Evolutionary conservation across 1,140 invertebrate species (phyloP), one percentile per base, ranked within the genome.

Genomic region (Micrasema longulum): DNA sequence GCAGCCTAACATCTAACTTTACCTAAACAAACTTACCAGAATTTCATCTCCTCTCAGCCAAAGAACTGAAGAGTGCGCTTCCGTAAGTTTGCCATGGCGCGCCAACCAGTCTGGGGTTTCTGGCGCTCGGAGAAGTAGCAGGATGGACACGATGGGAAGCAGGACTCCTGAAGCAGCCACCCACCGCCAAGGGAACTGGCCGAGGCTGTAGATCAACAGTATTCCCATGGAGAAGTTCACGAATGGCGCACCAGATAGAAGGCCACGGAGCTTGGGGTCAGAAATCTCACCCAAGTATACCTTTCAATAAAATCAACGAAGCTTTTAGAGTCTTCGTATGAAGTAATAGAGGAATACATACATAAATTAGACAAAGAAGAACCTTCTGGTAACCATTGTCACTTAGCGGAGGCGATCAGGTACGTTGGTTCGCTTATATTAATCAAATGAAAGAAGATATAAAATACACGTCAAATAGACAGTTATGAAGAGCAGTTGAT

Each of bases 61-160:
- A 16, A 87, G 79, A 55, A 93, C 81, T 0, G 91, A 88, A 65
- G 87, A 85, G 76, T 86, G 87, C 0, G 91, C 92, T 7, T 89
- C 84, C 5, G 89, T 85, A 38, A 88, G 85, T 50, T 87, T 85
- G 4, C 87, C 87, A 66, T 87, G 84, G 22, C 88, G 84, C 0
- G 90, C 83, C 4, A 93, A 80, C 91, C 91, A 93, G 1, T 87
- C 87, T 1, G 92, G 92, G 68, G 90, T 91, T 78, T 93, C 92
- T 0, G 91, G 91, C 35, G 92, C 85, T 48, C 89, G 83, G 67
- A 86, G 86, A 5, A 92, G 80, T 9, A 88, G 84, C 1, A 88
- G 63, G 14, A 89, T 80, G 0, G 89, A 85, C 16, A 89, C 23
- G 0, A 81, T 31, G 0, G 91, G 91, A 22, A 92, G 78, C 20